Evolutionary conservation across 1,140 invertebrate genomes (phyloP).

Genomic region (Ruditapes philippinarum): DNA sequence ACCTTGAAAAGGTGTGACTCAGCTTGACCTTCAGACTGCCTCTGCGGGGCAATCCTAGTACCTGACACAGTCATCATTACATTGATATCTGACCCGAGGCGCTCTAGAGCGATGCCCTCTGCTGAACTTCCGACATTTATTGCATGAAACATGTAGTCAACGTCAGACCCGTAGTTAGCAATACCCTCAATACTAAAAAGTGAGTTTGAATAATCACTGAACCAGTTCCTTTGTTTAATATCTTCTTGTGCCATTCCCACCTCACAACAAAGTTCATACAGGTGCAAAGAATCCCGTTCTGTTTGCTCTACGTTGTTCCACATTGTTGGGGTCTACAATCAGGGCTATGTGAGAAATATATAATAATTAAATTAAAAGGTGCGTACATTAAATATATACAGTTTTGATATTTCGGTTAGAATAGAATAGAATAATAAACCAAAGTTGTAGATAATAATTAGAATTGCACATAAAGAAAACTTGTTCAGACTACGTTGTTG

Average conservation of each 20-base stretch:
- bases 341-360: no score
- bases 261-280: conserved; percentile 59
- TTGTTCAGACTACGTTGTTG: no score
- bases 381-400: no score
- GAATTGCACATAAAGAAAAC: no score
- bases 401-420: no score
- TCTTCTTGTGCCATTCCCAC: conserved; percentile 41
- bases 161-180: conserved; percentile 59
- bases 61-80: conserved; percentile 63
- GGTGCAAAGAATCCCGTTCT: conserved; percentile 55
- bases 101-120: conserved; percentile 47
- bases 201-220: conserved; percentile 60
- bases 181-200: conserved; percentile 59
- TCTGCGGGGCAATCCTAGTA: conserved; percentile 55
- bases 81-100: conserved; percentile 57
- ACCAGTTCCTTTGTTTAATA: conserved; percentile 53
- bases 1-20: conserved; percentile 60
- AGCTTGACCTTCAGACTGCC: conserved; percentile 8
- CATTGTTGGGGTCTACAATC: conserved; percentile 10
- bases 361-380: no score
- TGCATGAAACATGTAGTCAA: conserved; percentile 63
- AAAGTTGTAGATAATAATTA: no score
- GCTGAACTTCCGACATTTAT: conserved; percentile 50
- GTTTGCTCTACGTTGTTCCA: conserved; percentile 50
- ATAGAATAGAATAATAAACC: no score